Base-by-base conservation (phyloP, 2,797 vertebrate species). In the Mallotus villosus region DNA sequence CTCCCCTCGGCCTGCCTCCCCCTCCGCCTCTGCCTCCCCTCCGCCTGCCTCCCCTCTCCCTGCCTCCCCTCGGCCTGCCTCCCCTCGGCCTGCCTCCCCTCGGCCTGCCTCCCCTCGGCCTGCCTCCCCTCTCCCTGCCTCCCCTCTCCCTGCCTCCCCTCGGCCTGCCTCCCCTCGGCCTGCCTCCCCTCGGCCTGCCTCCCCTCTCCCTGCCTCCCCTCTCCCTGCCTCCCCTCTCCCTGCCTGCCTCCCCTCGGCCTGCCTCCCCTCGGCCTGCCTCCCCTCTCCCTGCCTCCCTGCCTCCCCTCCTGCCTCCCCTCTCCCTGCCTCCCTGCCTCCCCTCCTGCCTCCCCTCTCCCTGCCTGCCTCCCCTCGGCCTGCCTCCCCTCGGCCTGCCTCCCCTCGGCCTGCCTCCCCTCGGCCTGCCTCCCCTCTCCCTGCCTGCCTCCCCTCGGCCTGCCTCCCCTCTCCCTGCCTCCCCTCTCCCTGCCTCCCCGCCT, bases 391-490 rank as follows among this genome's bases (percentile, higher is more conserved):
- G n/a, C n/a, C n/a, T n/a, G n/a, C n/a, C n/a, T n/a, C 37, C 6
- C 32, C 32, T 34, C 32, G 6, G 5, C 32, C 29, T 29, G n/a
- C n/a, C 29, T 29, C 29, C 29, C 32, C 32, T 27, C 3, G 27
- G 63, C 77, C 76, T n/a, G n/a, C n/a, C n/a, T n/a, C n/a, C n/a
- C n/a, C n/a, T n/a, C n/a, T n/a, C n/a, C n/a, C n/a, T n/a, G n/a
- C n/a, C n/a, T n/a, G n/a, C n/a, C n/a, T n/a, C n/a, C n/a, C n/a
- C n/a, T n/a, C n/a, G n/a, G n/a, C n/a, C 80, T 73, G 65, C 25
- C 73, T 80, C 53, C 21, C 5, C 67, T 25, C 37, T 32, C 67
- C 65, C 32, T 29, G 63, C 66, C 64, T 64, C 53, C 29, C 4
- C 29, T 66, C 59, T 67, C 62, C 68, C 41, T 46, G 37, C 57